A percentile compares a stretch with the other conserved stretches of the same genome.
Conservation (phyloP, 2,797 vertebrate genomes). For the Danio choprae region DNA sequence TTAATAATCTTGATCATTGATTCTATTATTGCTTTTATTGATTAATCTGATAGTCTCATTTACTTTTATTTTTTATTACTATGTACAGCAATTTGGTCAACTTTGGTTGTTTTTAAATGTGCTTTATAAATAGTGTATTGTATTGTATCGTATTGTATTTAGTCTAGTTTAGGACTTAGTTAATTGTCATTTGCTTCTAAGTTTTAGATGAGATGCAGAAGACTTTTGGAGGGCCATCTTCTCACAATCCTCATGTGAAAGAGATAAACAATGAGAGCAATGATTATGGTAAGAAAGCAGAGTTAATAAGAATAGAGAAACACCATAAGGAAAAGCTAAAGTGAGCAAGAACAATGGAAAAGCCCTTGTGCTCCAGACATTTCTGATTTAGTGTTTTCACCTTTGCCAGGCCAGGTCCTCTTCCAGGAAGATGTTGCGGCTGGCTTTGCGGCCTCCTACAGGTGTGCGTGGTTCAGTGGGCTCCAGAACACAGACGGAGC, state of each 20-base stretch:
- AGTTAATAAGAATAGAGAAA: conserved; percentile 29
- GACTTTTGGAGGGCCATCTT: not conserved
- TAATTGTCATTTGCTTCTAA: not conserved
- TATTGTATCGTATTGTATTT: too few species aligned
- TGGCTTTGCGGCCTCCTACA: conserved; percentile 91
- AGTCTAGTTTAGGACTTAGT: too few species aligned
- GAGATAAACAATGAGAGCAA: not conserved
- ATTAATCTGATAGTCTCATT: too few species aligned
- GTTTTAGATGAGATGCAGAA: not conserved
- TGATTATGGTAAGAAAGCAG: conserved; percentile 27
- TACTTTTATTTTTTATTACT: too few species aligned
- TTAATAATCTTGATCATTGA: too few species aligned
- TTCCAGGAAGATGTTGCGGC: conserved; percentile 97
- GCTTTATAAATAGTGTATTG: too few species aligned
- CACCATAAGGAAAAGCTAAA: conserved; percentile 9
- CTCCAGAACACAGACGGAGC: conserved; percentile 87
- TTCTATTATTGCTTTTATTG: too few species aligned
- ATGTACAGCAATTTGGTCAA: too few species aligned
- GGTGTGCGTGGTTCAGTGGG: conserved; percentile 93
- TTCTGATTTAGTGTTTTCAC: conserved; percentile 67
- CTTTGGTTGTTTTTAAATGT: too few species aligned
- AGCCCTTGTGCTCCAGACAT: not conserved
- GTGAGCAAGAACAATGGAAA: conserved; percentile 30
- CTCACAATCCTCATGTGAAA: not conserved
- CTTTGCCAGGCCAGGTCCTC: conserved; percentile 97